These are phyloP conservation scores for Cercocebus atys DNA, from an alignment of 2,113 vertebrate species.

Conservation along the genomic window DNA sequence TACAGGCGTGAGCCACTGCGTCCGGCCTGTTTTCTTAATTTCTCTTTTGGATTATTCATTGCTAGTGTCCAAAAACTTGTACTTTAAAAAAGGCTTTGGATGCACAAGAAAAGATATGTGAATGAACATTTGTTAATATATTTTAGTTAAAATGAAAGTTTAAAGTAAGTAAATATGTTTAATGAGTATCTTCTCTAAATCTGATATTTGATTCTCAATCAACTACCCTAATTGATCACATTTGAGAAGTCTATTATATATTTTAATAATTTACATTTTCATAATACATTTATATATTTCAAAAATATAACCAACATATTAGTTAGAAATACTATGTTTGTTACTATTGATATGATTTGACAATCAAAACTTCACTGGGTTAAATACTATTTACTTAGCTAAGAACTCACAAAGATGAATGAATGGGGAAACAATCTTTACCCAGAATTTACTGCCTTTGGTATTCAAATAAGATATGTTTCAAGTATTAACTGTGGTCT, in stretches of 20 bases:
- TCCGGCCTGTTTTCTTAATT: neutral
- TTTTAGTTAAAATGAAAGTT: slow-evolving; percentile 36
- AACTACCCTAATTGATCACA: neutral
- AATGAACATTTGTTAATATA: slow-evolving; percentile 4
- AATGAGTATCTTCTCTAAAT: slow-evolving; percentile 16
- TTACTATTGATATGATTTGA: neutral
- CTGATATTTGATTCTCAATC: neutral
- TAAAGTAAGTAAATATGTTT: slow-evolving; percentile 4
- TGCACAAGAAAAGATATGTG: neutral
- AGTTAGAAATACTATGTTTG: neutral
- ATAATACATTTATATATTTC: neutral
- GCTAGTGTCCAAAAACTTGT: neutral
- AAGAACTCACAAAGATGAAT: neutral
- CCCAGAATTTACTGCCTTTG: neutral
- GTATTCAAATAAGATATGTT: neutral
- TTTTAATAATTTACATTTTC: neutral
- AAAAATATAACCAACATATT: neutral
- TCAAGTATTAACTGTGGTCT: neutral
- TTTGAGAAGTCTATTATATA: neutral
- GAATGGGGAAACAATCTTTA: neutral
- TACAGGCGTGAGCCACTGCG: too few relatives aligned
- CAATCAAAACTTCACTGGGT: neutral
- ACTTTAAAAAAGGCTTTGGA: slow-evolving; percentile 17
- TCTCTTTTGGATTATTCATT: neutral
- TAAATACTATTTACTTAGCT: neutral